Conservation (phyloP, 2,888 invertebrate species). For the Ichneumon xanthorius region DNA sequence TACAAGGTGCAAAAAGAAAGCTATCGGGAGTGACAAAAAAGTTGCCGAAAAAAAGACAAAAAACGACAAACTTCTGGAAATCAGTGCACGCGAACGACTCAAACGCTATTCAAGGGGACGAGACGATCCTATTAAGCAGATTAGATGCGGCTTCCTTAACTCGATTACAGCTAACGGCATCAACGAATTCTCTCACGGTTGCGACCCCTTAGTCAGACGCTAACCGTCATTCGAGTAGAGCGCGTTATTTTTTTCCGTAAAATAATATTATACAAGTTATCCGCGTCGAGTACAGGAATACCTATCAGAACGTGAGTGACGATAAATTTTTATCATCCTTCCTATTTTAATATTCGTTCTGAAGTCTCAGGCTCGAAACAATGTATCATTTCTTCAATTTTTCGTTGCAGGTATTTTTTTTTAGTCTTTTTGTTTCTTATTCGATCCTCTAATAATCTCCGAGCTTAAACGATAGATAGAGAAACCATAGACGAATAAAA, state of each 20-base stretch:
- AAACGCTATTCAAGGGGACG: constrained; percentile 72
- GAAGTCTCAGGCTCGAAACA: constrained; percentile 11
- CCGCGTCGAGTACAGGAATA: constrained; percentile 1
- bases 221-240: constrained; percentile 44
- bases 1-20: constrained; percentile 77
- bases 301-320: constrained; percentile 53
- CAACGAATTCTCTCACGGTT: constrained; percentile 78
- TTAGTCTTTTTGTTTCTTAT: constrained; percentile 27
- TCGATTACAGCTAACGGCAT: constrained; percentile 81
- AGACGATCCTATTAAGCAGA: constrained; percentile 79
- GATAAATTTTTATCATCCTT: constrained; percentile 4
- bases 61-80: constrained; percentile 31
- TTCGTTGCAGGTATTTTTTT: constrained; percentile 56
- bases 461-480: constrained; percentile 9
- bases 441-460: background rate
- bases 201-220: constrained; percentile 63
- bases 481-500: background rate
- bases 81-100: constrained; percentile 47
- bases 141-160: constrained; percentile 81
- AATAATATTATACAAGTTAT: constrained; percentile 4
- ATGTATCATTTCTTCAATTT: constrained; percentile 34
- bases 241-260: constrained; percentile 31
- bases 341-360: constrained; percentile 11
- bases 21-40: constrained; percentile 27
- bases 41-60: background rate